Conservation (phyloP, 2,797 vertebrate species). For the Sebastes minor region DNA sequence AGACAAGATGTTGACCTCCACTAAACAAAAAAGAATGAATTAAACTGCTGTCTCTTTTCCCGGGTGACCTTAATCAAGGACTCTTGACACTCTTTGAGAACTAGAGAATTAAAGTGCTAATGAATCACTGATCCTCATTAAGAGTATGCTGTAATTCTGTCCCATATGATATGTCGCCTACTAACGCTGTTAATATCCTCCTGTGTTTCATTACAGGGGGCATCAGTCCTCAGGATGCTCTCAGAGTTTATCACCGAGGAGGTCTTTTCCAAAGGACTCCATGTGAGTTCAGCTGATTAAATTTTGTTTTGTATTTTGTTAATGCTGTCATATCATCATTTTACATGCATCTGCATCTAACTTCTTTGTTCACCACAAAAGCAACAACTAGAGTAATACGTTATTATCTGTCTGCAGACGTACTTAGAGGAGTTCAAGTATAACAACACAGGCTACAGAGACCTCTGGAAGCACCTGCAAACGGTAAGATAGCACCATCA, state of each 20-base stretch:
- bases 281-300: conserved; percentile 75
- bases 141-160: not conserved
- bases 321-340: not conserved
- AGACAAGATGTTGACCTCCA: not conserved
- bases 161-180: not conserved
- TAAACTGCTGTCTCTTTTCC: not conserved
- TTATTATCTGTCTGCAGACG: conserved; percentile 75
- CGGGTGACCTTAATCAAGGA: not conserved
- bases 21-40: not conserved
- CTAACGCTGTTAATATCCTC: not conserved
- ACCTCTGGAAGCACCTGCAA: conserved; percentile 89
- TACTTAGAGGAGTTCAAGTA: conserved; percentile 85
- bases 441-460: conserved; percentile 79
- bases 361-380: not conserved
- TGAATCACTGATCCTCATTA: conserved; percentile 5
- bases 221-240: conserved; percentile 90
- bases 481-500: conserved; percentile 44
- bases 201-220: conserved; percentile 75
- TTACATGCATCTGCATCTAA: not conserved
- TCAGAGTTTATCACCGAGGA: conserved; percentile 85
- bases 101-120: not conserved
- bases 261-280: conserved; percentile 83
- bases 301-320: not conserved
- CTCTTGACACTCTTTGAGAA: not conserved
- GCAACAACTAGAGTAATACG: not conserved